phyloP scores from a whole-genome alignment of 2,797 vertebrate species.

The Falco naumanni region DNA sequence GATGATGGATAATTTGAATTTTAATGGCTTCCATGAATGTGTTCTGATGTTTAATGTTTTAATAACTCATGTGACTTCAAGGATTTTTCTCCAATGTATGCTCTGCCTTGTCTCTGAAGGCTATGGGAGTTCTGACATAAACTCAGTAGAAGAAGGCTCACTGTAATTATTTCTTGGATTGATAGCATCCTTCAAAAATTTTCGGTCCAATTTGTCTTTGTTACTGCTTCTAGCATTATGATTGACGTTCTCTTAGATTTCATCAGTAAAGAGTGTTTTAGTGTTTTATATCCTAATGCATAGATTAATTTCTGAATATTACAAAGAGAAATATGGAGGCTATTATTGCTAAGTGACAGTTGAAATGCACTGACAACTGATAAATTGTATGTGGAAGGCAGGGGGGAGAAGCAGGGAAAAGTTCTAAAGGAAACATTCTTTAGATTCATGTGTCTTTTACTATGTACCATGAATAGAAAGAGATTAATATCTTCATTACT shows the following conservation, averaged over 20 bases:
- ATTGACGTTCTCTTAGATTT: not conserved
- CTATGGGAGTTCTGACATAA: not conserved
- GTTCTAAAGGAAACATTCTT: constrained; percentile 53
- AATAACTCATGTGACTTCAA: not conserved
- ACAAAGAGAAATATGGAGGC: not conserved
- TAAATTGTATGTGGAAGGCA: not conserved
- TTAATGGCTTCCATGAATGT: not conserved
- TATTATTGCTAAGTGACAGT: not conserved
- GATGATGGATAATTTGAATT: not conserved
- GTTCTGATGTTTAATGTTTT: not conserved
- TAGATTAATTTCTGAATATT: not conserved
- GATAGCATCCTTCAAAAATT: not conserved
- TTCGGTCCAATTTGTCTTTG: not conserved
- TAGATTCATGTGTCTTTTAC: constrained; percentile 10
- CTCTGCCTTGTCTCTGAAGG: not conserved
- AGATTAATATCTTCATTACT: constrained; percentile 50
- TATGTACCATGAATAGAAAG: not conserved
- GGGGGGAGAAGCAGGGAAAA: not conserved
- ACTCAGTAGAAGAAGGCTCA: not conserved
- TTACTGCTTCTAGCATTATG: not conserved
- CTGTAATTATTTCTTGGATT: not conserved
- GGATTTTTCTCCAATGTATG: not conserved
- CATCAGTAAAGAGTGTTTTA: not conserved
- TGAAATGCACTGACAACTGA: not conserved
- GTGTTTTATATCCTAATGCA: not conserved